Evolutionary conservation across 2,797 vertebrate genomes (phyloP), one percentile per base, ranked within the genome.

Genomic region (Tolypeutes matacus): DNA sequence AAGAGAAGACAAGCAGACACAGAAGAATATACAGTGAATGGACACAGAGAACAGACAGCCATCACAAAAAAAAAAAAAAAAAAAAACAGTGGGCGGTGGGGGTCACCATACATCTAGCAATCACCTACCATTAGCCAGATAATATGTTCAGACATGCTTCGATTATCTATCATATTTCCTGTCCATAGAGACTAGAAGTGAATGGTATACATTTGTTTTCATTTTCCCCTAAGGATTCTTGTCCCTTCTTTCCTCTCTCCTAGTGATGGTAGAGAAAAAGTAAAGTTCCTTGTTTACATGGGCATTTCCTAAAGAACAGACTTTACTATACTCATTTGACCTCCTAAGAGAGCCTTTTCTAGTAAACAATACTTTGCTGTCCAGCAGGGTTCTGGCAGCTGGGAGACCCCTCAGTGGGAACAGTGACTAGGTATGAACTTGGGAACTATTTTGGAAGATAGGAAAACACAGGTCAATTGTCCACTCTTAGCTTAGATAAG

Each of bases 341-440:
- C 70, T 95, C 72, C 93, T 94, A 86, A 0, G 70, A 64, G 53
- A 96, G 23, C 94, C 77, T 56, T 89, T 96, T 97, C 81, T 96
- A 42, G 67, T 93, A 95, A 96, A 93, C 58, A 86, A 5, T 92
- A 95, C 83, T 94, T 95, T 73, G 70, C 73, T 60, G 13, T 87
- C 62, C 77, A 94, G 86, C 84, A 93, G 95, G 17, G 29, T 94
- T 97, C 93, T 94, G 95, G 91, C 97, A 97, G 18, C 64, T 64
- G 15, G 4, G 81, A 94, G 89, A n/a, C 21, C 87, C 96, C 93
- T 56, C 95, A 53, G 46, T 75, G 0, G 64, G 88, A 92, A 53
- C 91, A 88, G 88, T 58, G 56, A 29, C 67, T 73, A 90, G 73
- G n/a, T 69, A 75, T 96, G 86, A 96, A 94, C 42, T 69, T 83